Conservation (phyloP, 2,888 invertebrate species). For the Cheilosia vernalis region DNA sequence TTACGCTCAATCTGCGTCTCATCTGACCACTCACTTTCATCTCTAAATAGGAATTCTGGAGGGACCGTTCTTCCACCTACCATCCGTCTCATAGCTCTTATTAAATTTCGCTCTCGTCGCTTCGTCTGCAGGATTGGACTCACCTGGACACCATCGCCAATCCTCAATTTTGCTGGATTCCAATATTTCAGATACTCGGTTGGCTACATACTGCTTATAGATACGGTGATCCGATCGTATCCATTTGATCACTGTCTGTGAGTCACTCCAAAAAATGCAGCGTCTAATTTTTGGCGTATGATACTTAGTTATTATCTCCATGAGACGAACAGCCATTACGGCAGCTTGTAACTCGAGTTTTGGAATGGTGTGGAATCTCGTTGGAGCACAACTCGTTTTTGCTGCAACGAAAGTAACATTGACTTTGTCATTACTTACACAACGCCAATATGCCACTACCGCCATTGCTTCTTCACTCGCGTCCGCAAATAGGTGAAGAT, state of each 20-base stretch:
- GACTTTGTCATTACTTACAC: no score
- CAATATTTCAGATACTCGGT: neutral
- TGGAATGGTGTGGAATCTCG: neutral
- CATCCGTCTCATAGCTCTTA: neutral
- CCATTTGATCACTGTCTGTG: neutral
- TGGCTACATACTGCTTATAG: neutral
- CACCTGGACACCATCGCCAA: neutral
- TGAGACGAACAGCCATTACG: no score
- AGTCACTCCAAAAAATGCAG: no score
- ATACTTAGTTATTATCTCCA: no score
- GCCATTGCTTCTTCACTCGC: no score
- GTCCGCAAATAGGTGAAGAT: no score
- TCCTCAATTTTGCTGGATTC: neutral
- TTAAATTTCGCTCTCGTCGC: neutral
- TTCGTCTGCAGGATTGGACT: neutral
- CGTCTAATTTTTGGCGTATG: no score
- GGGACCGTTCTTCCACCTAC: neutral
- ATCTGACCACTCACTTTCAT: neutral
- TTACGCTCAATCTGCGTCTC: neutral
- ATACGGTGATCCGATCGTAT: neutral
- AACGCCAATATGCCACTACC: no score
- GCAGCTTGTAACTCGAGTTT: neutral
- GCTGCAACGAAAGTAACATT: neutral
- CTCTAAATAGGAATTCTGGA: neutral
- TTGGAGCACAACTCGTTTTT: neutral